Evolutionary conservation across 2,888 invertebrate species (phyloP).

Genomic region (Patella depressa): DNA sequence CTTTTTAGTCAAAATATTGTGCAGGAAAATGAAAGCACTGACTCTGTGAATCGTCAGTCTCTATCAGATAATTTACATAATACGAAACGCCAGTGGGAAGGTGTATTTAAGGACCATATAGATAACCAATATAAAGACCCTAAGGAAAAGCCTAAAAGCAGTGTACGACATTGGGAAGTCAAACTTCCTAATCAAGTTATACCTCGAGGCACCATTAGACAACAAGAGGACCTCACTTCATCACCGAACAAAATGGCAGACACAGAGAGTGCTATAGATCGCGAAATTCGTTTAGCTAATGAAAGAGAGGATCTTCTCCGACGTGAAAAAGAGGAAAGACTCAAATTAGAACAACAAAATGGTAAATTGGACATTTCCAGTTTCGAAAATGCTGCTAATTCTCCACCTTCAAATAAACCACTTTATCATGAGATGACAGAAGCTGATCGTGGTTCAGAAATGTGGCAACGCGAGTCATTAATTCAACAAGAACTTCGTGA

Average conservation of each 20-base stretch:
- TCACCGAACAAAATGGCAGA: constrained; percentile 42
- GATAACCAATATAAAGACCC: constrained; percentile 6
- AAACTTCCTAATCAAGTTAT: constrained; percentile 44
- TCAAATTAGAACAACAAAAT: constrained; percentile 40
- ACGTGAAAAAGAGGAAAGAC: constrained; percentile 55
- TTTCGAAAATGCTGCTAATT: constrained; percentile 19
- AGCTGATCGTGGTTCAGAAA: constrained; percentile 61
- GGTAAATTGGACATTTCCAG: constrained; percentile 19
- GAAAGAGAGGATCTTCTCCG: constrained; percentile 61
- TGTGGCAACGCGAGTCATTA: constrained; percentile 47
- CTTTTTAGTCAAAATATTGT: constrained; percentile 61
- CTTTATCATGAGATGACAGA: constrained; percentile 64
- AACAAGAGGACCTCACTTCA: constrained; percentile 26
- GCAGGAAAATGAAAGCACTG: constrained; percentile 54
- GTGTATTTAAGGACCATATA: constrained; percentile 29
- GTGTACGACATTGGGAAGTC: constrained; percentile 56
- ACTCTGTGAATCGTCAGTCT: constrained; percentile 57
- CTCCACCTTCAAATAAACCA: constrained; percentile 39
- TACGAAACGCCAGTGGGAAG: constrained; percentile 61
- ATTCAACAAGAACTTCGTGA: constrained; percentile 51
- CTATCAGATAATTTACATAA: constrained; percentile 55
- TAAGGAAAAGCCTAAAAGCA: not conserved
- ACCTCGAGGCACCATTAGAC: constrained; percentile 26
- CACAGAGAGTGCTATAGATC: constrained; percentile 64
- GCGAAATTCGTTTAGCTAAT: constrained; percentile 64